Percentiles rank a stretch among this genome's conserved stretches.
phyloP scores from a whole-genome alignment of 2,888 invertebrate genomes.

The Byasa hedistus region DNA sequence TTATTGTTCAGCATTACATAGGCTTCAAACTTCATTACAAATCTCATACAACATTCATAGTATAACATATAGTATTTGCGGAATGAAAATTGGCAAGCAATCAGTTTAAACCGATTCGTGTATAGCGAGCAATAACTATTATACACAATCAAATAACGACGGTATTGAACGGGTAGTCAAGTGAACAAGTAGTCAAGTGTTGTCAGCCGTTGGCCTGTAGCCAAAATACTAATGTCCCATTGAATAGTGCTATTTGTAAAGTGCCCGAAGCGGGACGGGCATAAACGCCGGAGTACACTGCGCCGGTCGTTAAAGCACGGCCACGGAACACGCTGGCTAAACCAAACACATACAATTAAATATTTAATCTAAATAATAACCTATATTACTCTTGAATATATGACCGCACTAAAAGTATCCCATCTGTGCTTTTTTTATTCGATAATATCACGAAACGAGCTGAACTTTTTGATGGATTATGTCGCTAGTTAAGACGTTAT shows the following conservation, averaged over 20 bases:
- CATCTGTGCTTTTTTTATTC: no score
- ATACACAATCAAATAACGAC: conserved; percentile 32
- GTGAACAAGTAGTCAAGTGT: conserved; percentile 54
- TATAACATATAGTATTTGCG: conserved; percentile 3
- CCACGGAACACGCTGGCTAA: conserved; percentile 44
- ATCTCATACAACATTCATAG: neutral
- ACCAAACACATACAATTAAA: neutral
- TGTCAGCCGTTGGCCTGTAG: conserved; percentile 56
- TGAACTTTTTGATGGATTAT: no score
- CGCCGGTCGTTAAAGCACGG: conserved; percentile 57
- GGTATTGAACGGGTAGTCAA: conserved; percentile 52
- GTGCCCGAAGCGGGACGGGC: conserved; percentile 48
- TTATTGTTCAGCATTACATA: neutral
- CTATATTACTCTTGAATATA: neutral
- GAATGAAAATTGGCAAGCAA: conserved; percentile 21
- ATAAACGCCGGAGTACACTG: conserved; percentile 50
- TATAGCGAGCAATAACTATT: conserved; percentile 20
- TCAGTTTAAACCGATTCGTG: conserved; percentile 19
- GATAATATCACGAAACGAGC: no score
- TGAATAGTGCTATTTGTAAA: conserved; percentile 75
- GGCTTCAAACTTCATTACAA: neutral
- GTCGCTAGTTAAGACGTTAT: no score
- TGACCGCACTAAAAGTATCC: no score
- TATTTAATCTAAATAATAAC: neutral
- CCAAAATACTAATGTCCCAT: conserved; percentile 78